Conservation (phyloP, 2,888 invertebrate species). For the Coleophora deauratella region DNA sequence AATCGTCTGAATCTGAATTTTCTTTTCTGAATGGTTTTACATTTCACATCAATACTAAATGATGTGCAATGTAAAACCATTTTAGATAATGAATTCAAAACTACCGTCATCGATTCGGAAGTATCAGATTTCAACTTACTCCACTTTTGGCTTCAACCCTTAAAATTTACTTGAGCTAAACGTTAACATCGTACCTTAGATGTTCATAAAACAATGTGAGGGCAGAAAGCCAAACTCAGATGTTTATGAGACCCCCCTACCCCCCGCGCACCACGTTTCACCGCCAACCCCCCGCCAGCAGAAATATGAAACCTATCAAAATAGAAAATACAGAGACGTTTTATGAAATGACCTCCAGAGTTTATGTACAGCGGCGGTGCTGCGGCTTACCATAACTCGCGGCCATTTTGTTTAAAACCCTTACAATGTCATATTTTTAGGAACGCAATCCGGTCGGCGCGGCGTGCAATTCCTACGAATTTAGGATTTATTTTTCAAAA, state of each 20-base stretch:
- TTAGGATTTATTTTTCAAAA: constrained; percentile 5
- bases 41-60: no score
- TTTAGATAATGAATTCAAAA: no score
- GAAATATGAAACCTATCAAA: constrained; percentile 55
- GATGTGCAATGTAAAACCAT: no score
- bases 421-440: constrained; percentile 7
- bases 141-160: constrained; percentile 4
- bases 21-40: no score
- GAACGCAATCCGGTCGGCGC: constrained; percentile 4
- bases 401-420: constrained; percentile 18
- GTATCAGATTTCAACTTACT: no score
- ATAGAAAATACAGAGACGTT: constrained; percentile 39
- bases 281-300: constrained; percentile 47
- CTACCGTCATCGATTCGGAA: no score
- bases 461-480: constrained; percentile 3
- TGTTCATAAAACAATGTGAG: constrained; percentile 38
- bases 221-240: constrained; percentile 45
- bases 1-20: no score
- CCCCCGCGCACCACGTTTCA: no score
- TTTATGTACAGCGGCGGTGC: constrained; percentile 27
- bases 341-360: constrained; percentile 40
- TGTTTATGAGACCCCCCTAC: constrained; percentile 35
- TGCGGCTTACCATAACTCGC: constrained; percentile 8
- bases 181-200: constrained; percentile 30
- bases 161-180: constrained; percentile 27